Evolutionary conservation across 1,140 invertebrate species (phyloP).

Genomic region (Drosophila pallidifrons): DNA sequence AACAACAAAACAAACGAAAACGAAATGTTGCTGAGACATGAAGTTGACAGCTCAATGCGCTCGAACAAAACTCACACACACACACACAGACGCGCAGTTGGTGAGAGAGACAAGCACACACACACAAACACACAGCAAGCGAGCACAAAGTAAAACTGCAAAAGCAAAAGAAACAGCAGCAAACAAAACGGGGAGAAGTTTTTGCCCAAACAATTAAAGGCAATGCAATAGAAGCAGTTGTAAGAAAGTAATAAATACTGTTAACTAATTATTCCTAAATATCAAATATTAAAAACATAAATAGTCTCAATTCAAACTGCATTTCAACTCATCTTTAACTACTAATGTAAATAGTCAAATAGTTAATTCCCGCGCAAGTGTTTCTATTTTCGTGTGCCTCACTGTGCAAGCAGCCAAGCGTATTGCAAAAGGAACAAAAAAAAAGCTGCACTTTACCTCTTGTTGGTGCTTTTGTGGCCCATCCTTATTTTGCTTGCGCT

Average conservation of each 20-base stretch:
- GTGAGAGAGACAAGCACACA: constrained; percentile 14
- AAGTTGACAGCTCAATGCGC: constrained; percentile 83
- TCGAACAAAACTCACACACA: constrained; percentile 72
- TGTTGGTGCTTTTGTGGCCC: constrained; percentile 15
- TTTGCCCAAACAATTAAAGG: constrained; percentile 20
- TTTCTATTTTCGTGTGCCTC: constrained; percentile 12
- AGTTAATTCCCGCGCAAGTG: neutral
- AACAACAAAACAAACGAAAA: constrained; percentile 70
- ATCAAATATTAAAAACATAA: too few relatives aligned
- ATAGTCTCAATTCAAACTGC: too few relatives aligned
- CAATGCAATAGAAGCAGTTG: constrained; percentile 33
- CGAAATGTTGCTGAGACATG: constrained; percentile 81
- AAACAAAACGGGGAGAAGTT: constrained; percentile 31
- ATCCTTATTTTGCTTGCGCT: constrained; percentile 31
- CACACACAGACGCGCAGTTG: constrained; percentile 13
- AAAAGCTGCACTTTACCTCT: constrained; percentile 33
- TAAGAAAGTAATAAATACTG: neutral
- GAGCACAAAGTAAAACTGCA: constrained; percentile 39
- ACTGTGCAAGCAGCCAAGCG: constrained; percentile 44
- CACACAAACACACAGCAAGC: constrained; percentile 30
- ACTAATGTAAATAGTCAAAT: too few relatives aligned
- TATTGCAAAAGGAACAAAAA: constrained; percentile 45
- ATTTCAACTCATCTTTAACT: too few relatives aligned
- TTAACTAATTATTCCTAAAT: too few relatives aligned
- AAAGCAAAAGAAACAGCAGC: constrained; percentile 42